These are phyloP conservation scores for Deilephila porcellus DNA, from an alignment of 2,888 invertebrate genomes.

Conservation along the genomic window DNA sequence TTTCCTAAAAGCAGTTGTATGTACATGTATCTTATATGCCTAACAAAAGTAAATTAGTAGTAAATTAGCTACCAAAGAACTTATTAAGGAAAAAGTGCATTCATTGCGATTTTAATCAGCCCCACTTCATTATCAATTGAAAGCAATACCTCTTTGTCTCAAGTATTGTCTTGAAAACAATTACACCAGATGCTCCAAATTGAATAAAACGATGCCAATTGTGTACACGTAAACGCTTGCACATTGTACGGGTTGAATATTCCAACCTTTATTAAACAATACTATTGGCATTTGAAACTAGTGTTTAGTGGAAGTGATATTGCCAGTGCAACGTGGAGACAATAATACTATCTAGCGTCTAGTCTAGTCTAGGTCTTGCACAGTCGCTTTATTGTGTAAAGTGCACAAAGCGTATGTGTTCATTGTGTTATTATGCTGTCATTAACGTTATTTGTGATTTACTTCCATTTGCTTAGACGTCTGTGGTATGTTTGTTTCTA, in stretches of 20 bases:
- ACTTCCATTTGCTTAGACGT: not conserved
- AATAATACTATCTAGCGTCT: conserved; percentile 19
- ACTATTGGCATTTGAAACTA: conserved; percentile 7
- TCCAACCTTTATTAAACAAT: conserved; percentile 25
- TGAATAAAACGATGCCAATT: conserved; percentile 13
- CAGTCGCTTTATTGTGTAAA: conserved; percentile 13
- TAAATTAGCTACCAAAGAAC: not conserved
- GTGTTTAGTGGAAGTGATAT: conserved; percentile 24
- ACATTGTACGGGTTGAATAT: conserved; percentile 2
- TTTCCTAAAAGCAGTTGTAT: no score
- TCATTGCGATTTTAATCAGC: not conserved
- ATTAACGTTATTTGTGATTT: conserved; percentile 2
- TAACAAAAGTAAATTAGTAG: no score
- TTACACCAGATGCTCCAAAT: conserved; percentile 10
- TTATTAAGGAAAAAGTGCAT: not conserved
- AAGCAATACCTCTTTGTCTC: not conserved
- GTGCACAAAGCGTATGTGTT: not conserved
- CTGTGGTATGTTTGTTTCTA: not conserved
- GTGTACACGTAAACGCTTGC: conserved; percentile 14
- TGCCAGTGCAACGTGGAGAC: conserved; percentile 18
- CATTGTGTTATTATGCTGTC: conserved; percentile 1
- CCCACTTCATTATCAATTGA: not conserved
- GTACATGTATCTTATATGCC: no score
- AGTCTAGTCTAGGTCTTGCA: conserved; percentile 6
- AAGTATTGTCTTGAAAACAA: conserved; percentile 6